Conservation (phyloP, 2,797 vertebrate genomes). For the Melanotaenia maccullochi region DNA sequence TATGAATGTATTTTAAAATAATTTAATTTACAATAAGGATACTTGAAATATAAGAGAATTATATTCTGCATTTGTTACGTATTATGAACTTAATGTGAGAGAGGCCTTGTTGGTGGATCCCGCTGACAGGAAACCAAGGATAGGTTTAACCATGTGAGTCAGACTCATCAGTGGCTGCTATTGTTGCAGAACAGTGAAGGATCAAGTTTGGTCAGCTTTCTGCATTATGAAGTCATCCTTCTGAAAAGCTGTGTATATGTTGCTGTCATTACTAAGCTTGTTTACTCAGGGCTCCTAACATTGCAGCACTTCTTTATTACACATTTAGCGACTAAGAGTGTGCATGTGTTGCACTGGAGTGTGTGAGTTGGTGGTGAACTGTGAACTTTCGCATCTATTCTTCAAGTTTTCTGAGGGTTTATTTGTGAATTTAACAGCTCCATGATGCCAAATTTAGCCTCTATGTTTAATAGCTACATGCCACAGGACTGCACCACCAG, state of each 20-base stretch:
- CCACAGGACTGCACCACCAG: background rate
- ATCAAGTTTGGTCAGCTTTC: conserved; percentile 74
- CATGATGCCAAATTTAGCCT: conserved; percentile 11
- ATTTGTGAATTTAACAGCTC: conserved; percentile 30
- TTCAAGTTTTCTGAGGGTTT: conserved; percentile 36
- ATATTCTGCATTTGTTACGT: conserved; percentile 13
- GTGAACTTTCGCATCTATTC: conserved; percentile 36
- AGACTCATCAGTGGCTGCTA: conserved; percentile 49
- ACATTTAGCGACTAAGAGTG: conserved; percentile 26
- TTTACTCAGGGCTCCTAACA: conserved; percentile 31
- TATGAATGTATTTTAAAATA: conserved; percentile 4
- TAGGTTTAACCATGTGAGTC: conserved; percentile 49
- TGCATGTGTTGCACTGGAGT: conserved; percentile 18
- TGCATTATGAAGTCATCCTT: conserved; percentile 57
- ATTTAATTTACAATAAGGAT: background rate
- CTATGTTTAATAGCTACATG: conserved; percentile 11
- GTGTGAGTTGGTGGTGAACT: conserved; percentile 27
- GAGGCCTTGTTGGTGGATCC: conserved; percentile 22
- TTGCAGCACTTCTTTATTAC: conserved; percentile 15
- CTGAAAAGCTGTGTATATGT: conserved; percentile 32
- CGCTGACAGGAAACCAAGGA: conserved; percentile 37
- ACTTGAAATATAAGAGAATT: background rate
- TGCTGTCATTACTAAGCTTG: conserved; percentile 38
- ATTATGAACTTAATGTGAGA: background rate
- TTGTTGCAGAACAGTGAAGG: conserved; percentile 60